Percentiles rank a stretch among this genome's conserved stretches.
phyloP scores from a whole-genome alignment of 2,888 invertebrate species.

The Lordiphosa andalusiaca region DNA sequence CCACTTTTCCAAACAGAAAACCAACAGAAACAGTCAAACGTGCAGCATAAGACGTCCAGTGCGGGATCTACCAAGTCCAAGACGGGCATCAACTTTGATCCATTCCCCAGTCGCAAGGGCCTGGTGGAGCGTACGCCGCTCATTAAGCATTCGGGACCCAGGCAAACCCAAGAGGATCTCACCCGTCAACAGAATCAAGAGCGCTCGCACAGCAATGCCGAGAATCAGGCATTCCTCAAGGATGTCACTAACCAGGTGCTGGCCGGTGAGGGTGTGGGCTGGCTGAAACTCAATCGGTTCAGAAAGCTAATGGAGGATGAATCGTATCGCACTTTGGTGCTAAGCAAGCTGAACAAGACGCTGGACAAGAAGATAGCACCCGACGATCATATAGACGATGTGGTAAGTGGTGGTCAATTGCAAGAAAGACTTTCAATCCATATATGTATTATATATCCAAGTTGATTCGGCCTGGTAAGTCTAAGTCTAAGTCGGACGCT shows the following conservation, averaged over 20 bases:
- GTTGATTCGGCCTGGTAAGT: no score
- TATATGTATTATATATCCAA: no score
- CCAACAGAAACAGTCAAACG: conserved; percentile 65
- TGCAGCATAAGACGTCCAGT: conserved; percentile 54
- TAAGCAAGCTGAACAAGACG: conserved; percentile 96
- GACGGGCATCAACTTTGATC: conserved; percentile 84
- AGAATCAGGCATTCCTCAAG: conserved; percentile 96
- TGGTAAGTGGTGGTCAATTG: conserved; percentile 84
- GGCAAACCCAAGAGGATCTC: conserved; percentile 84
- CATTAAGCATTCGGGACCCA: conserved; percentile 89
- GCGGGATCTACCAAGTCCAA: conserved; percentile 52
- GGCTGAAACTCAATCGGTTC: conserved; percentile 95
- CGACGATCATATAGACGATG: conserved; percentile 98
- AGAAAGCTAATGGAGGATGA: conserved; percentile 99
- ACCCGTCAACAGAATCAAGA: conserved; percentile 86
- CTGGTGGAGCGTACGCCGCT: conserved; percentile 94
- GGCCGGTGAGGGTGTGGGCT: conserved; percentile 86
- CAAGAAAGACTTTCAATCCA: no score
- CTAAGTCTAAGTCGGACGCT: no score
- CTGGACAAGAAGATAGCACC: conserved; percentile 95
- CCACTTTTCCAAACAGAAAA: conserved; percentile 46
- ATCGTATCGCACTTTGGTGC: conserved; percentile 96
- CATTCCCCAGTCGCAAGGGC: conserved; percentile 90
- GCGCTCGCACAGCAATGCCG: conserved; percentile 88
- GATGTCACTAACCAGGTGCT: conserved; percentile 85